These are phyloP conservation scores for Pampusana beccarii DNA, from an alignment of 2,113 vertebrate genomes.

Conservation along the genomic window DNA sequence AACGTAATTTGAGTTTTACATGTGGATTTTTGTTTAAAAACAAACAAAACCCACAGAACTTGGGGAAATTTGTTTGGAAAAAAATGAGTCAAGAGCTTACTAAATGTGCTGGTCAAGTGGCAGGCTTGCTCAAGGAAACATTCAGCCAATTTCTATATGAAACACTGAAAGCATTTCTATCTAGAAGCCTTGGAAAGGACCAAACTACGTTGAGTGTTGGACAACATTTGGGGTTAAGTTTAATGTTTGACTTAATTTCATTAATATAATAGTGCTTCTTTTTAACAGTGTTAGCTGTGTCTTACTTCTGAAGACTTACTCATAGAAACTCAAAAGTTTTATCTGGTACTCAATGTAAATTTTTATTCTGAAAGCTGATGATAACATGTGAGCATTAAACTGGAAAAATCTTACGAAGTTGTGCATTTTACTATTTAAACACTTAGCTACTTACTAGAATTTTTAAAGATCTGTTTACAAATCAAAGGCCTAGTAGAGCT, in stretches of 20 bases:
- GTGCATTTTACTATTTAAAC: neutral
- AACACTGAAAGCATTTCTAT: neutral
- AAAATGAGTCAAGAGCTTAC: neutral
- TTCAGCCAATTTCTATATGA: neutral
- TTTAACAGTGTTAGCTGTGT: neutral
- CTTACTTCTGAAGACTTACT: neutral
- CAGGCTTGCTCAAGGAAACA: neutral
- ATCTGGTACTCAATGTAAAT: neutral
- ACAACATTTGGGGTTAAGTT: neutral
- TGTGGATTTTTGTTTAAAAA: neutral
- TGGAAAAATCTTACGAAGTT: accelerated
- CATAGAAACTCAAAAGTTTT: neutral
- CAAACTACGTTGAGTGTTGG: neutral
- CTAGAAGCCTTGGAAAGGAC: neutral
- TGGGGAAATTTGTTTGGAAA: neutral
- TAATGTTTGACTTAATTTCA: neutral
- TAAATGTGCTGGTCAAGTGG: neutral
- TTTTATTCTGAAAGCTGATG: neutral
- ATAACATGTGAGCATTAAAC: neutral
- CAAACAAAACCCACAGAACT: neutral
- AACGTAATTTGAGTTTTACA: neutral
- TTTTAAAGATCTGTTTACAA: neutral
- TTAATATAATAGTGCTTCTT: neutral
- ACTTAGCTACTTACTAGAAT: neutral
- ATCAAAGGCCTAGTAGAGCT: neutral